Conservation (phyloP, 2,113 vertebrate species). For the Rhizomys pruinosus region DNA sequence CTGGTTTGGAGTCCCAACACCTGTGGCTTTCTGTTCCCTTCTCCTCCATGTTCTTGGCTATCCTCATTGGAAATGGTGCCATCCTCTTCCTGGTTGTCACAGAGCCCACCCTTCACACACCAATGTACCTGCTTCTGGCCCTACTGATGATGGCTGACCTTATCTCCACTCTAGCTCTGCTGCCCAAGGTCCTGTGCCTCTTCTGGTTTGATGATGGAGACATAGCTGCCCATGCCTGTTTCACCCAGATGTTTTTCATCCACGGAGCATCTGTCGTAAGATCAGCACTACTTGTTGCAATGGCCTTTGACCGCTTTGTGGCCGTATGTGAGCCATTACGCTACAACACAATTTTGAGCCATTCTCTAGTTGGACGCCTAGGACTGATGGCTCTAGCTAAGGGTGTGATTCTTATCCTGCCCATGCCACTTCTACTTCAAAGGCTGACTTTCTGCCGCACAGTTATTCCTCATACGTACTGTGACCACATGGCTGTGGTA, state of each 20-base stretch:
- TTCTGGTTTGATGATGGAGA: conserved; percentile 56
- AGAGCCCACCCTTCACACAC: conserved; percentile 61
- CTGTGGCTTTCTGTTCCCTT: conserved; percentile 60
- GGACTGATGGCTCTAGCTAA: conserved; percentile 42
- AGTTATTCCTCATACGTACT: conserved; percentile 74
- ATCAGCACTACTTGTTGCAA: conserved; percentile 68
- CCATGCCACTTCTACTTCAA: conserved; percentile 70
- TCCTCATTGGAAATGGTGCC: conserved; percentile 46
- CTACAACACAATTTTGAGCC: conserved; percentile 62
- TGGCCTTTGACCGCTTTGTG: conserved; percentile 75
- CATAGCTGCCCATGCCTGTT: conserved; percentile 56
- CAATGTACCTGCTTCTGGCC: conserved; percentile 67
- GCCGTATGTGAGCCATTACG: conserved; percentile 70
- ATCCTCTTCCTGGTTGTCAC: conserved; percentile 59
- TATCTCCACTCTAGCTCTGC: conserved; percentile 46
- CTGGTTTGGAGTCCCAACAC: conserved; percentile 63
- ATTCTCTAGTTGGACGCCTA: neutral
- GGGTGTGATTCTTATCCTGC: conserved; percentile 64
- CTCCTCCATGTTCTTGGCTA: conserved; percentile 44
- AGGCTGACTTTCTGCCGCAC: conserved; percentile 64
- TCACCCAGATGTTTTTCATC: conserved; percentile 79
- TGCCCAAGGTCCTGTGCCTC: conserved; percentile 56
- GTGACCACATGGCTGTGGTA: conserved; percentile 76
- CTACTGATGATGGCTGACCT: conserved; percentile 68
- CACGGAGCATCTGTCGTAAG: conserved; percentile 63